Evolutionary conservation across 2,113 vertebrate species (phyloP).

Genomic region (Erythrocercus mccallii): DNA sequence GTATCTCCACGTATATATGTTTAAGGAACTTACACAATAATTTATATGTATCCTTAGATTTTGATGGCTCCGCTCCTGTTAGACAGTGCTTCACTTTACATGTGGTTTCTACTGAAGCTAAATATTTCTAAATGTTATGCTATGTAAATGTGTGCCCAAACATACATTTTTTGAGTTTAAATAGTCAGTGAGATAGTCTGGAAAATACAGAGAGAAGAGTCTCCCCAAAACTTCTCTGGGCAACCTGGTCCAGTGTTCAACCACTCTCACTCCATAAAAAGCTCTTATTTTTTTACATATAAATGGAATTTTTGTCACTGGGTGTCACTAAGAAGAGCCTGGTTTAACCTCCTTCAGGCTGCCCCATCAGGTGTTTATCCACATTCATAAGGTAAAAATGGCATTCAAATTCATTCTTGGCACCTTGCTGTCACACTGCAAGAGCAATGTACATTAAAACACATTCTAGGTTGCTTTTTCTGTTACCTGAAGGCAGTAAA

Average conservation of each 20-base stretch:
- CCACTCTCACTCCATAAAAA: not conserved
- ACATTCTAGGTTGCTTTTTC: not conserved
- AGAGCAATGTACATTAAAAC: not conserved
- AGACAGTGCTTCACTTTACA: not conserved
- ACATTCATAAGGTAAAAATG: not conserved
- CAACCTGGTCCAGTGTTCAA: not conserved
- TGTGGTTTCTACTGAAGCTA: not conserved
- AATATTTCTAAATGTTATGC: not conserved
- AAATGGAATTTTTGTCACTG: not conserved
- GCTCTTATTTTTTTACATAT: not conserved
- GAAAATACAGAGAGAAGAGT: not conserved
- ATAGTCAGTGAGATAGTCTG: not conserved
- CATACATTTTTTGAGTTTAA: not conserved
- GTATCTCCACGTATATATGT: not conserved
- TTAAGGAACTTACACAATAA: not conserved
- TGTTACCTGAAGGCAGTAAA: constrained; percentile 45
- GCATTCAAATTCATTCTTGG: not conserved
- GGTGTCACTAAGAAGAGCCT: not conserved
- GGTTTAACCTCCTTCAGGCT: not conserved
- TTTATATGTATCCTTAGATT: not conserved
- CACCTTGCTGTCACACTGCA: not conserved
- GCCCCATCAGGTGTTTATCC: not conserved
- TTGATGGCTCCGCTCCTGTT: not conserved
- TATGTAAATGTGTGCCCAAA: not conserved
- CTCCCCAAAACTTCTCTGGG: fast-evolving